A percentile compares a stretch with the other conserved stretches of the same genome.
Conservation (phyloP, 1,140 invertebrate genomes). For the Sminthurinus signatus region DNA sequence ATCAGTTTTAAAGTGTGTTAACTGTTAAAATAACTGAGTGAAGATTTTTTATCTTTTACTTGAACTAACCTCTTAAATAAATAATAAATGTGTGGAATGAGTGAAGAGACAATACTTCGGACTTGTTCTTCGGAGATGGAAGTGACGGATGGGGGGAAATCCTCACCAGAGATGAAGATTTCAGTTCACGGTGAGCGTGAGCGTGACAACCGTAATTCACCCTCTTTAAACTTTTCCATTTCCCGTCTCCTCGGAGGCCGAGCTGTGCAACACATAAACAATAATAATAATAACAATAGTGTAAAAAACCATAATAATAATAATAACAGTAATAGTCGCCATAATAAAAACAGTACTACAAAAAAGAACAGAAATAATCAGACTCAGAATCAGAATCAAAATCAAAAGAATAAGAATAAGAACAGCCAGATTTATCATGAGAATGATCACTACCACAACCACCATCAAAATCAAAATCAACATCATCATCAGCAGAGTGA, state of each 20-base stretch:
- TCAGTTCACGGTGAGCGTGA: background rate
- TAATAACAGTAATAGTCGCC: background rate
- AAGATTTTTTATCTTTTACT: background rate
- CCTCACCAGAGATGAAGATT: background rate
- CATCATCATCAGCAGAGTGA: constrained; percentile 15
- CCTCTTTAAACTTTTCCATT: constrained; percentile 38
- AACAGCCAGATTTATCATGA: background rate
- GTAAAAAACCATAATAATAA: background rate
- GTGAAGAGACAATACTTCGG: constrained; percentile 27
- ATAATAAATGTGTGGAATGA: constrained; percentile 40
- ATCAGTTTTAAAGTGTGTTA: too few relatives aligned
- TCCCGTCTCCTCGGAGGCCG: constrained; percentile 31
- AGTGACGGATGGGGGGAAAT: constrained; percentile 14
- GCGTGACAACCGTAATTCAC: too few relatives aligned
- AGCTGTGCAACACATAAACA: constrained; percentile 18
- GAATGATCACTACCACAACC: background rate
- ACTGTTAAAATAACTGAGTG: too few relatives aligned
- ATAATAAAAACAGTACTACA: constrained; percentile 10
- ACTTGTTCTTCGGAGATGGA: constrained; percentile 28
- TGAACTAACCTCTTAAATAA: background rate
- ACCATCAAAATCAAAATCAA: background rate
- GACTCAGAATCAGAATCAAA: too few relatives aligned
- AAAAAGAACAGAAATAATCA: background rate
- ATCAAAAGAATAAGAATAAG: too few relatives aligned
- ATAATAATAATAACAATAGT: constrained; percentile 13